These are phyloP conservation scores for Spea bombifrons DNA, from an alignment of 2,113 vertebrate genomes.

Conservation along the genomic window DNA sequence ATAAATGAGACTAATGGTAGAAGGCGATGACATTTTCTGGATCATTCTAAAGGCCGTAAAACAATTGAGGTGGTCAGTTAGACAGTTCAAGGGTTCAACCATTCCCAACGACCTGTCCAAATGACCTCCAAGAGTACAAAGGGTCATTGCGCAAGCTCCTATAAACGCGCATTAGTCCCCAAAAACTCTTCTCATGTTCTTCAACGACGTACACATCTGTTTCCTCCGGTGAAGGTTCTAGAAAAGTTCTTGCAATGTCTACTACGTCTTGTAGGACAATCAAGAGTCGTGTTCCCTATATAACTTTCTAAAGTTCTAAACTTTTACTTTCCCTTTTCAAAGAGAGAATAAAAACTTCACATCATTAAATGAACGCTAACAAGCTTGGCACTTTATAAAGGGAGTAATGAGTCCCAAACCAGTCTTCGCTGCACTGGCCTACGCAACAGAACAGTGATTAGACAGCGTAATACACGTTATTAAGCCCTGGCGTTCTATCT, in stretches of 20 bases:
- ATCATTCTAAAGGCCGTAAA: too few relatives aligned
- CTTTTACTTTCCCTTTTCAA: slow-evolving; percentile 20
- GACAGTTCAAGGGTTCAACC: too few relatives aligned
- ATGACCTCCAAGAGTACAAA: neutral
- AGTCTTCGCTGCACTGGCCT: slow-evolving; percentile 4
- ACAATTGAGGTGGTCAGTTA: too few relatives aligned
- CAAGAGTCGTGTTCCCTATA: slow-evolving; percentile 1
- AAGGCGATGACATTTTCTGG: too few relatives aligned
- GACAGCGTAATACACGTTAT: slow-evolving; percentile 28
- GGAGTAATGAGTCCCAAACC: slow-evolving; percentile 33
- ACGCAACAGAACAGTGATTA: slow-evolving; percentile 22
- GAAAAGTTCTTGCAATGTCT: neutral
- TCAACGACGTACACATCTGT: neutral
- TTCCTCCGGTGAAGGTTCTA: neutral
- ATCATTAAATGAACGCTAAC: slow-evolving; percentile 38
- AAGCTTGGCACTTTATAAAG: slow-evolving; percentile 34
- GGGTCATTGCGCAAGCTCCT: neutral
- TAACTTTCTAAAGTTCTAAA: slow-evolving; percentile 24
- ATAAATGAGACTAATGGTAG: too few relatives aligned
- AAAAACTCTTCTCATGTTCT: too few relatives aligned
- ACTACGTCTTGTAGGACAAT: neutral
- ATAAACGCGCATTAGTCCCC: neutral
- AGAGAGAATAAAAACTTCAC: slow-evolving; percentile 35
- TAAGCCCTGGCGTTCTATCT: slow-evolving; percentile 22
- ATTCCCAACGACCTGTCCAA: neutral